Base-by-base conservation (phyloP, 2,113 vertebrate species). In the Seriola dumerili region DNA sequence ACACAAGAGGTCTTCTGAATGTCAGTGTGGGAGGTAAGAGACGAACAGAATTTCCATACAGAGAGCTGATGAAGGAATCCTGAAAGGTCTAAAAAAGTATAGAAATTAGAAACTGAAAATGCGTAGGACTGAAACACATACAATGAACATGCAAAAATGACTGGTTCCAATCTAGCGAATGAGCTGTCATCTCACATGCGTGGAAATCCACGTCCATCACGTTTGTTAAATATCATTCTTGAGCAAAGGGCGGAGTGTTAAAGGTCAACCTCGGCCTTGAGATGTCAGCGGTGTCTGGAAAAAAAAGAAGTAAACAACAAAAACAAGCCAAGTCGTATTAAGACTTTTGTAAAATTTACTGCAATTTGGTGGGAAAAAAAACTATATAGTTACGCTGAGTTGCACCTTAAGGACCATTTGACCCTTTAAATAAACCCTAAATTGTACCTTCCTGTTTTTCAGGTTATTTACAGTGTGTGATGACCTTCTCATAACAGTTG, bases 61-160 rank as follows among this genome's bases (percentile, higher is more conserved):
- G 80, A 83, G 13, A 68, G 58, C 8, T 23, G 52, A 44, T 55
- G 32, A 72, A 78, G 38, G 14, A 76, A 59, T 76, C 46, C 32
- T 9, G 36, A 81, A 63, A 80, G 13, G 11, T 68, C 50, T 75
- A 80, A 82, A 72, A 72, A 68, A 61, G 71, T 23, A 52, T 21
- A 70, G 83, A 87, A 82, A 84, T 57, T 32, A 17, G 87, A 92
- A 92, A 92, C 87, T 81, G 87, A 91, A 62, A 92, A 72, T 11
- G 83, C 11, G 85, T 82, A 75, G 75, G 86, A 83, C 77, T 80
- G 85, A 90, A 88, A 88, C 64, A 3, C 8, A 0, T 6, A 63
- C 19, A 34, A 14, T 36, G 16, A 65, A 25, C 54, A 86, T 89
- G 85, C 85, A 86, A 82, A 83, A 42, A 29, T 29, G 10, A 17